These are phyloP conservation scores for Nemapogon koenigi DNA, from an alignment of 2,888 invertebrate species.

Conservation along the genomic window DNA sequence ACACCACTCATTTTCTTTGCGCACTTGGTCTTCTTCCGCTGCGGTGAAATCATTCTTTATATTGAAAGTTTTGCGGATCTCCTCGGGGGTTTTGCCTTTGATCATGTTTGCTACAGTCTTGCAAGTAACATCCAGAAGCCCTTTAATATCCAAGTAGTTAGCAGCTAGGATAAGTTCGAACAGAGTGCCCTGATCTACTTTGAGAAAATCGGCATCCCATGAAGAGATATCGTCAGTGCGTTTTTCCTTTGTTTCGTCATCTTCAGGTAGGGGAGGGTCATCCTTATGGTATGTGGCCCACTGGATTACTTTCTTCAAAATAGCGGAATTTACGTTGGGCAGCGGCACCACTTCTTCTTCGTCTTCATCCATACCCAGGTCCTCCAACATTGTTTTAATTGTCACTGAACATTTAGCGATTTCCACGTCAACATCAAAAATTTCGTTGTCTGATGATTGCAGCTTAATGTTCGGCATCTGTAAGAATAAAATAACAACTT, in stretches of 20 bases:
- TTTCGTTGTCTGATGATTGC: conserved; percentile 94
- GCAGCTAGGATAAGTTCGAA: conserved; percentile 97
- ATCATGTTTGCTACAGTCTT: conserved; percentile 99
- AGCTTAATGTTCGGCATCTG: conserved; percentile 94
- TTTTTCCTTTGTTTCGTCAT: conserved; percentile 97
- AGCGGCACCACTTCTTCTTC: conserved; percentile 95
- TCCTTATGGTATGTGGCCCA: conserved; percentile 96
- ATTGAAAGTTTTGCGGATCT: conserved; percentile 95
- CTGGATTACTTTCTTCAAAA: conserved; percentile 91
- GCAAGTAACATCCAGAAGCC: conserved; percentile 95
- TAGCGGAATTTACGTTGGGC: conserved; percentile 97
- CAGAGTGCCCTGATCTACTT: conserved; percentile 96
- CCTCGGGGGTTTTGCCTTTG: conserved; percentile 97
- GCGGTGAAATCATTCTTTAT: conserved; percentile 97
- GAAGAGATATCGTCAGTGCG: conserved; percentile 98
- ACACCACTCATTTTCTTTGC: conserved; percentile 95
- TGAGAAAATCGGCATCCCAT: conserved; percentile 99
- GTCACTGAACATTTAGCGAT: conserved; percentile 98
- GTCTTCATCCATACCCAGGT: conserved; percentile 89
- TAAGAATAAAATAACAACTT: conserved; percentile 22
- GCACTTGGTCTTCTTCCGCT: conserved; percentile 97
- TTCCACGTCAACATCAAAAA: conserved; percentile 95
- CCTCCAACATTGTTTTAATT: conserved; percentile 98
- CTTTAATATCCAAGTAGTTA: conserved; percentile 95
- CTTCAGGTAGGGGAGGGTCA: conserved; percentile 94